Percentiles rank a stretch among this genome's conserved stretches.
phyloP scores from a whole-genome alignment of 2,797 vertebrate genomes.

The Threskiornis aethiopicus region DNA sequence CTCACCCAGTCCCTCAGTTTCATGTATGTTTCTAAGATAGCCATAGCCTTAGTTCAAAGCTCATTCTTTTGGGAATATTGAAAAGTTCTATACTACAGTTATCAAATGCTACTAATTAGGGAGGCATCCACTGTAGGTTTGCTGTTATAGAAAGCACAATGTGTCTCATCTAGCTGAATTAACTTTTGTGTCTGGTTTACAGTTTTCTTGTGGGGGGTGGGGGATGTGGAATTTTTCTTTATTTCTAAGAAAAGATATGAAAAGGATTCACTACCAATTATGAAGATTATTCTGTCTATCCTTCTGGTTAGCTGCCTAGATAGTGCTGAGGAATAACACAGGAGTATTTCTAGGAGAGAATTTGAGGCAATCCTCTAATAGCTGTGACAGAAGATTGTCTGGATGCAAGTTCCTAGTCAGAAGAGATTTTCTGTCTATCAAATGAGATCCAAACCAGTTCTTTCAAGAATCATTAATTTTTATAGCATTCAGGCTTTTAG shows the following conservation, averaged over 20 bases:
- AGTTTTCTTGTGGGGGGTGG: not conserved
- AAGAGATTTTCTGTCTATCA: slow-evolving; percentile 47
- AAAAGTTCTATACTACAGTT: not conserved
- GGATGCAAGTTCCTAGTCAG: not conserved
- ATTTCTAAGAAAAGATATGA: not conserved
- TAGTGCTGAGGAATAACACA: not conserved
- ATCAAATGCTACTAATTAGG: not conserved
- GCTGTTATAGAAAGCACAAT: not conserved
- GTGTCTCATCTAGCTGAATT: not conserved
- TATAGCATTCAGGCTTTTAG: not conserved
- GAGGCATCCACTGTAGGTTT: not conserved
- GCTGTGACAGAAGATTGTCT: slow-evolving; percentile 2
- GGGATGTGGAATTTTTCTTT: not conserved
- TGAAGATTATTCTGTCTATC: not conserved
- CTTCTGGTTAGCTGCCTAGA: not conserved
- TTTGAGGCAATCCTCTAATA: not conserved
- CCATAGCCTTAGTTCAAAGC: not conserved
- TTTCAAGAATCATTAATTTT: slow-evolving; percentile 27
- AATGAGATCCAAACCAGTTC: slow-evolving; percentile 10
- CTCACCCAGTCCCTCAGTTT: not conserved
- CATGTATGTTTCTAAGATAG: not conserved
- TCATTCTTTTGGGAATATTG: not conserved
- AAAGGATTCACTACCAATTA: not conserved
- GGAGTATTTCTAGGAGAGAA: not conserved
- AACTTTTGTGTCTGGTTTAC: not conserved